Conservation (phyloP, 2,113 vertebrate species). For the Actenoides hombroni region DNA sequence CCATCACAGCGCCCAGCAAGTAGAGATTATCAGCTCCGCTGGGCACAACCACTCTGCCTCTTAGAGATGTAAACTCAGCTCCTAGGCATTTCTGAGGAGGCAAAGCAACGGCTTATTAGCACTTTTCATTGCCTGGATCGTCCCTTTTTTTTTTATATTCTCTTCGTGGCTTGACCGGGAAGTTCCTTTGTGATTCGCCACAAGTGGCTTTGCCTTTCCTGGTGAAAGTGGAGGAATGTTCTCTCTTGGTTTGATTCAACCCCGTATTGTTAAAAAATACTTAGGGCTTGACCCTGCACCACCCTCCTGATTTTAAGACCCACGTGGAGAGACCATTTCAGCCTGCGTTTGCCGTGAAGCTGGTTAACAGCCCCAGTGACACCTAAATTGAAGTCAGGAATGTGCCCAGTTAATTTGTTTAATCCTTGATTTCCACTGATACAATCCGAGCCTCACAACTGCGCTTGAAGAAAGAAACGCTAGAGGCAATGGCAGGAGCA, state of each 20-base stretch:
- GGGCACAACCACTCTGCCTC: conserved; percentile 19
- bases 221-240: neutral
- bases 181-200: neutral
- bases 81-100: neutral
- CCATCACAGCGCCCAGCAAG: conserved; percentile 69
- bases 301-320: neutral
- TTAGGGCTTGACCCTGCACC: neutral
- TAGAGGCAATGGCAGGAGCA: neutral
- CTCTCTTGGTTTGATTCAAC: neutral
- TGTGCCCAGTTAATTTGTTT: neutral
- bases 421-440: neutral
- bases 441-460: neutral
- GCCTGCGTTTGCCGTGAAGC: fast-evolving
- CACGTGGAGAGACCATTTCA: fast-evolving
- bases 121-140: neutral
- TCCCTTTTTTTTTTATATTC: neutral
- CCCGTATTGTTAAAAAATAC: neutral
- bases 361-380: neutral
- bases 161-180: fast-evolving
- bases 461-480: neutral
- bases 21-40: neutral
- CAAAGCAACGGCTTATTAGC: neutral
- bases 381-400: neutral
- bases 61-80: conserved; percentile 17
- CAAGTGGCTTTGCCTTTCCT: neutral